These are phyloP conservation scores for Pantala flavescens DNA, from an alignment of 1,140 invertebrate species.

Conservation along the genomic window DNA sequence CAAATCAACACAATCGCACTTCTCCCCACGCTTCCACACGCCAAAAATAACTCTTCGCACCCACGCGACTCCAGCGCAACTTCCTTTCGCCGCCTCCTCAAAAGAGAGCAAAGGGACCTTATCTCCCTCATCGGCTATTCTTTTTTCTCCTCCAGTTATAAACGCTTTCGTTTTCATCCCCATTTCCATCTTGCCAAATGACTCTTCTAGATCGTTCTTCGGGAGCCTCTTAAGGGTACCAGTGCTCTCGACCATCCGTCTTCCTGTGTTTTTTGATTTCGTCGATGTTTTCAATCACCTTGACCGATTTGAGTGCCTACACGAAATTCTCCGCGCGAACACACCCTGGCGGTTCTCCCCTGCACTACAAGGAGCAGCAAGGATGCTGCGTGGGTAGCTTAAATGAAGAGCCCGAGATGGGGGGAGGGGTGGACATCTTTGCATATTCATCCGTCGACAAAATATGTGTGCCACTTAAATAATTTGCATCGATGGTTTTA, in stretches of 20 bases:
- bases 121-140: neutral
- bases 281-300: neutral
- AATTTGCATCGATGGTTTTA: too few species aligned
- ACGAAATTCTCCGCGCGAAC: neutral
- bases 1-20: neutral
- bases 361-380: neutral
- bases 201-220: neutral
- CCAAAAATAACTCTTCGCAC: neutral
- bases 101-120: neutral
- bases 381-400: neutral
- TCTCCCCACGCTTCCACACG: neutral
- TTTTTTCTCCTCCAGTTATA: neutral
- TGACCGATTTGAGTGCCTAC: conserved; percentile 7
- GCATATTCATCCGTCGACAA: too few species aligned
- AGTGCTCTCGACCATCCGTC: neutral
- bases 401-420: neutral
- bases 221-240: neutral
- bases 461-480: too few species aligned
- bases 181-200: neutral
- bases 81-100: too few species aligned
- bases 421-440: neutral
- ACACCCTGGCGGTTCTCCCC: neutral
- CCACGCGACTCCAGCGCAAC: neutral
- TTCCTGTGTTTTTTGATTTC: neutral
- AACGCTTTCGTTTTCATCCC: neutral